These are phyloP conservation scores for Ianthella basta DNA, from an alignment of 37 sponge, comb jelly and placozoan species.

Conservation along the genomic window DNA sequence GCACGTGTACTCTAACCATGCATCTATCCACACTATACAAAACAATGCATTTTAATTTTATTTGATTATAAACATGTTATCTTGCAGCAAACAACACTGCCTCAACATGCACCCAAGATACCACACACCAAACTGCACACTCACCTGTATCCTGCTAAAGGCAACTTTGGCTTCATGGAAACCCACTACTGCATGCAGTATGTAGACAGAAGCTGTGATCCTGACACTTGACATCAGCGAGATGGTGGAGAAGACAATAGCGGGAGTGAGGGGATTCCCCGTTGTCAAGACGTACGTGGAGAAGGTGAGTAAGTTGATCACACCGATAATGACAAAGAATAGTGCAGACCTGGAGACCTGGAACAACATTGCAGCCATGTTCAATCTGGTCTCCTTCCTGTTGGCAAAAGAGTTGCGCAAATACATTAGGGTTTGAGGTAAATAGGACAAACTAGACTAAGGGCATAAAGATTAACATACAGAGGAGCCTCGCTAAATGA, in stretches of 20 bases:
- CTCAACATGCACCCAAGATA: too few relatives aligned
- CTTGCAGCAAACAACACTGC: too few relatives aligned
- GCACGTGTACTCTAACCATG: too few relatives aligned
- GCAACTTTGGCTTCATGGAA: conserved; percentile 64
- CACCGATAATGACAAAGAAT: conserved; percentile 30
- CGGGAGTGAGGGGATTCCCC: conserved; percentile 46
- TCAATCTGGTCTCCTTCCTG: conserved; percentile 48
- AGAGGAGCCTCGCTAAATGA: too few relatives aligned
- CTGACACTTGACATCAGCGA: conserved; percentile 45
- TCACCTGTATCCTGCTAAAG: conserved; percentile 66
- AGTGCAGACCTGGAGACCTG: conserved; percentile 47
- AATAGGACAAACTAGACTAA: too few relatives aligned
- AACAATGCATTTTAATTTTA: too few relatives aligned
- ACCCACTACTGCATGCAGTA: conserved; percentile 38
- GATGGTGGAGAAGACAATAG: conserved; percentile 61
- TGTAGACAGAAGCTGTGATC: conserved; percentile 34
- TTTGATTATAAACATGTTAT: too few relatives aligned
- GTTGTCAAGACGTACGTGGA: conserved; percentile 38
- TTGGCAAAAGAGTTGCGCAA: neutral
- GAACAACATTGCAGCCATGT: conserved; percentile 37
- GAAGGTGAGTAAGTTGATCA: conserved; percentile 57
- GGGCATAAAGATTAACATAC: too few relatives aligned
- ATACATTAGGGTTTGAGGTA: neutral
- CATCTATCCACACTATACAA: too few relatives aligned
- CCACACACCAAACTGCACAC: too few relatives aligned